Evolutionary conservation across 2,113 vertebrate species (phyloP), one percentile per base, ranked within the genome.

Genomic region (Gasterosteus nipponicus): DNA sequence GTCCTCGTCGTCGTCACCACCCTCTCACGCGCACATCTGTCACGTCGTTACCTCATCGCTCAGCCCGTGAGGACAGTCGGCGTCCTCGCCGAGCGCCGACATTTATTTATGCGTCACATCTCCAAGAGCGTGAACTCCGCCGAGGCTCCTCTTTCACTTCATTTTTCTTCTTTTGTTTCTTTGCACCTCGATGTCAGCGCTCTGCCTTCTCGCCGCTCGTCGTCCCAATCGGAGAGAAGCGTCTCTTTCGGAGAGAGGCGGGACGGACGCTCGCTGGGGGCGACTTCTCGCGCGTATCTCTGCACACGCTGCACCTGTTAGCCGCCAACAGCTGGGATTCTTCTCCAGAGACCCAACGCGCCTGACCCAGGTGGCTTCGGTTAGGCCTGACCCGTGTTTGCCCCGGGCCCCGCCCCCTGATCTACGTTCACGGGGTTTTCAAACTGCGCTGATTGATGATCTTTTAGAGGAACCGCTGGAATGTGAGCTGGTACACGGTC

Each of bases 251-350:
- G n/a, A n/a, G n/a, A n/a, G n/a, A n/a, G n/a, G n/a, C n/a, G n/a
- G n/a, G n/a, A n/a, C n/a, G n/a, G n/a, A n/a, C n/a, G n/a, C 18
- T 26, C 22, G 22, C 22, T 26, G 22, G 22, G 22, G 22, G 22
- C 22, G 22, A 26, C 22, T 26, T 26, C 22, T n/a, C 22, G 22
- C 61, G 35, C 8, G 16, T 35, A 33, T 11, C 16, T 0, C 9
- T 7, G 46, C 29, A 5, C 49, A 18, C 46, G 70, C 18, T 10
- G 29, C 85, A 84, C 75, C 71, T 84, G 85, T 62, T 35, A 5
- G 59, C 54, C 12, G 7, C 41, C 47, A 57, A 46, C 78, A 87
- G 85, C 85, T 79, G 75, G 18, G 19, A n/a, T 10, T 53, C 16
- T n/a, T 57, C 33, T 29, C 16, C 18, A 22, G 39, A 69, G 60